phyloP scores from a whole-genome alignment of 2,888 invertebrate species.

The Ornithoptera alexandrae region DNA sequence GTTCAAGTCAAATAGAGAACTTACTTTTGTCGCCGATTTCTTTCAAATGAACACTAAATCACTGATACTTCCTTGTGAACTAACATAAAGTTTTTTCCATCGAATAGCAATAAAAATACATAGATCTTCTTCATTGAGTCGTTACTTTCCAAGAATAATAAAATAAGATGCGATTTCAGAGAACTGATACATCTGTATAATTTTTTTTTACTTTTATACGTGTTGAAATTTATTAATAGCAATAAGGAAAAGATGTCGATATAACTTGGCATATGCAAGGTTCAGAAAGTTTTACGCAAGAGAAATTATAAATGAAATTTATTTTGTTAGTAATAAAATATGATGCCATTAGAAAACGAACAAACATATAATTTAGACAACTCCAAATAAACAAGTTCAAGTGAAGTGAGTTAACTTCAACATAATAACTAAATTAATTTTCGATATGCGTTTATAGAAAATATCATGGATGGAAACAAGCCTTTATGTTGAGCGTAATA shows the following conservation, averaged over 20 bases:
- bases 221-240: background rate
- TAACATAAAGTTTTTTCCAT: slow-evolving; percentile 14
- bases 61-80: slow-evolving; percentile 13
- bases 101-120: slow-evolving; percentile 23
- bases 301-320: background rate
- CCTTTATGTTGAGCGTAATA: slow-evolving; percentile 7
- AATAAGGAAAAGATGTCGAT: slow-evolving; percentile 6
- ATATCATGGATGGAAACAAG: background rate
- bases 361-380: too few relatives aligned
- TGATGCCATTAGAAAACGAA: background rate
- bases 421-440: slow-evolving; percentile 14
- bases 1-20: too few relatives aligned
- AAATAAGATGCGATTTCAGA: slow-evolving; percentile 20
- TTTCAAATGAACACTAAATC: slow-evolving; percentile 13
- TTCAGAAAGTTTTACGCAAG: background rate
- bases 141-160: slow-evolving; percentile 28
- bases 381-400: background rate
- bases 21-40: background rate
- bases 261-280: background rate
- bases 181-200: slow-evolving; percentile 18
- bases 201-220: slow-evolving; percentile 14
- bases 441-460: slow-evolving; percentile 38
- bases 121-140: slow-evolving; percentile 21
- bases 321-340: background rate
- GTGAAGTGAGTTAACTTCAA: background rate